Evolutionary conservation across 2,113 vertebrate species (phyloP), one percentile per base, ranked within the genome.

Genomic region (Pandion haliaetus): DNA sequence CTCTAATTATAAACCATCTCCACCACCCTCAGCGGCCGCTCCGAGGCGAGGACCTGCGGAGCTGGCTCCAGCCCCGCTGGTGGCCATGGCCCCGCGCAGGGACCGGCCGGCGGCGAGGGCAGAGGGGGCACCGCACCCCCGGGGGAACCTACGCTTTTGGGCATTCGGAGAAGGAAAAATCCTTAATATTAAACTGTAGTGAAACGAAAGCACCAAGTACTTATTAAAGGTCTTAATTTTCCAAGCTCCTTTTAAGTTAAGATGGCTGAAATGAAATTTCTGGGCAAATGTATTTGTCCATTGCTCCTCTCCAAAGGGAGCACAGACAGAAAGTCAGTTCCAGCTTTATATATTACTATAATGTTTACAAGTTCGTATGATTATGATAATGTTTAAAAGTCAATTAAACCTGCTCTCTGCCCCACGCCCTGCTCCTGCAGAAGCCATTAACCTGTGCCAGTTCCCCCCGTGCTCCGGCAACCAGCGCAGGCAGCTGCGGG

Each of bases 1-100:
- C 83, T 89, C 86, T 95, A 92, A 95, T 95, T 89, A 95, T 82
- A 93, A 80, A 28, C 57, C 91, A 71, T 82, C 77, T 42, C 83
- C 61, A 71, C 32, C 50, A 52, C 71, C 79, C 49, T 52, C 4
- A 18, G 78, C 4, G 5, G 74, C 84, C n/a, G 77, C 81, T 78
- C 1, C 0, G 15, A 91, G 61, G 90, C 10, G 1, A 91, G 86
- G 90, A 69, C 54, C 71, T 23, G 58, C 1, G 2, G 81, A n/a
- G 66, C 20, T 69, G 90, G 76, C 92, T 94, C 62, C 67, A 23
- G 92, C 74, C 67, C 52, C 1, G n/a, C 61, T 8, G 47, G 66
- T 18, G 14, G 78, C 34, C 23, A 2, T 2, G 17, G 83, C 57
- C 62, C 32, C 12, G 32, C 21, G 38, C 23, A 23, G 72, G 94